These are phyloP conservation scores for Tachycineta bicolor DNA, from an alignment of 2,113 vertebrate species.

Conservation along the genomic window DNA sequence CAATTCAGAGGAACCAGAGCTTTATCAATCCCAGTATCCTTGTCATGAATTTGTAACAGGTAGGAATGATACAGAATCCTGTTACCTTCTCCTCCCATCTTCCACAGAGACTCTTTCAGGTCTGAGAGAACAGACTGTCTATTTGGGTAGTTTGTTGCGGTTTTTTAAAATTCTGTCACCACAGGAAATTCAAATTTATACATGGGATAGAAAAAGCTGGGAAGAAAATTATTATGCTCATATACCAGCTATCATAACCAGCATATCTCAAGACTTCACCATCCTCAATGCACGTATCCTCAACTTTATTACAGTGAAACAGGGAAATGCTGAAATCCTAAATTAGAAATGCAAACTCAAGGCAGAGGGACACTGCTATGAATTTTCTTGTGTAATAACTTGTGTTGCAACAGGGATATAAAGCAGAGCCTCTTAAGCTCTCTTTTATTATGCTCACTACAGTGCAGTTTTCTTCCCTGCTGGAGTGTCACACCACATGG, in stretches of 20 bases:
- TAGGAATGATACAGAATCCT: neutral
- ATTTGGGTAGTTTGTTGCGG: neutral
- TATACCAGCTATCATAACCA: neutral
- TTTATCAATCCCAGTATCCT: neutral
- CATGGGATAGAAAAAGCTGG: neutral
- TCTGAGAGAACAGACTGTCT: neutral
- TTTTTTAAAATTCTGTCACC: neutral
- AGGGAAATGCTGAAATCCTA: neutral
- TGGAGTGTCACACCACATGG: neutral
- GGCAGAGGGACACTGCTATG: neutral
- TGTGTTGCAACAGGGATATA: neutral
- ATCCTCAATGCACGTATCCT: neutral
- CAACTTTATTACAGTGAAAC: neutral
- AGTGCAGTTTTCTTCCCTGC: neutral
- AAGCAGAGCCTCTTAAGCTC: neutral
- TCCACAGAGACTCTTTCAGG: neutral
- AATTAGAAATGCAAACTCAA: neutral
- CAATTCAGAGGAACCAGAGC: neutral
- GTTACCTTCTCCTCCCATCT: neutral
- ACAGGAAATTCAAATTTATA: neutral
- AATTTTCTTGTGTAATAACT: neutral
- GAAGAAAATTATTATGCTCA: neutral
- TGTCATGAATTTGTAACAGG: neutral
- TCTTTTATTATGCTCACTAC: neutral
- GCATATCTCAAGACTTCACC: neutral